Percentiles rank a stretch among this genome's conserved stretches.
Evolutionary conservation across 1,140 invertebrate genomes (phyloP).

Genomic region (Branchinecta lynchi): DNA sequence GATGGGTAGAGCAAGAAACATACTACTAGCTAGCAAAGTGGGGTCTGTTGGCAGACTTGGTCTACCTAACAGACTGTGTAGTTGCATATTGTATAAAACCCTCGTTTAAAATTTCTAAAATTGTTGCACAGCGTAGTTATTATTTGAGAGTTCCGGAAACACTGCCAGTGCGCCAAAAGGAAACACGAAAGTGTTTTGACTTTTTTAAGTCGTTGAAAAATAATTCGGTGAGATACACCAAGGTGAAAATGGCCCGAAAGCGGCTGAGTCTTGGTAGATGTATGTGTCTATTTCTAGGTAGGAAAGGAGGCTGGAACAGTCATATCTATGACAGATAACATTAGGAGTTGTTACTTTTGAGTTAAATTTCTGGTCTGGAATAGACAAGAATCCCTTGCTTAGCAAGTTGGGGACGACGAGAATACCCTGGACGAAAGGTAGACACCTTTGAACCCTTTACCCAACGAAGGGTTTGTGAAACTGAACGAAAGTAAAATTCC

Average conservation of each 20-base stretch:
- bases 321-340: not conserved
- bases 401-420: no score
- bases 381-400: no score
- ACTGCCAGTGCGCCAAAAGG: not conserved
- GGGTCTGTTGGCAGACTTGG: no score
- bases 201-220: not conserved
- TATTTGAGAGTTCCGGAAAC: not conserved
- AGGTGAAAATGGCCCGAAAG: not conserved
- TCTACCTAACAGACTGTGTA: no score
- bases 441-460: no score
- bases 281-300: not conserved
- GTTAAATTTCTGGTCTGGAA: no score
- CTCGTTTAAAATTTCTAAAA: no score
- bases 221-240: not conserved
- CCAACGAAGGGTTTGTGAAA: no score
- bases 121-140: not conserved
- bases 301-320: not conserved
- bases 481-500: no score
- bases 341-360: no score
- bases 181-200: not conserved
- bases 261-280: not conserved
- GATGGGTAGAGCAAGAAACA: conserved; percentile 96
- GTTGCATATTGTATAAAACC: no score
- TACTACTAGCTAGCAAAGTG: conserved; percentile 62
- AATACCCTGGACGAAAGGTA: no score